phyloP scores from a whole-genome alignment of 2,113 vertebrate species.

The Laterallus jamaicensis region DNA sequence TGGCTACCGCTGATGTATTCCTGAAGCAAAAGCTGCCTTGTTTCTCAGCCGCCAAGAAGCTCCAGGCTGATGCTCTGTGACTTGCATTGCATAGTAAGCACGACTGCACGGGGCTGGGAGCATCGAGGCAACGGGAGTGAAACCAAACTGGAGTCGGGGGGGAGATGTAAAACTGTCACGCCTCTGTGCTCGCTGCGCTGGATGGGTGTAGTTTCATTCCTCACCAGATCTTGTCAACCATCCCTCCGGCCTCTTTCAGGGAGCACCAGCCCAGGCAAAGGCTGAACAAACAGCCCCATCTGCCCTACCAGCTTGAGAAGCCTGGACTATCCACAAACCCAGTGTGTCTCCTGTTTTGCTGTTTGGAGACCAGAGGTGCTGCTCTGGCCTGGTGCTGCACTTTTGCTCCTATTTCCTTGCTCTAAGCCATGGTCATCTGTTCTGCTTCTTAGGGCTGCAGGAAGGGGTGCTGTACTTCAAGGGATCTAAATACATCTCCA shows the following conservation, averaged over 20 bases:
- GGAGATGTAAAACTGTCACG: too few relatives aligned
- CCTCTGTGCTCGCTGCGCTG: not conserved
- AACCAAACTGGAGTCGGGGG: not conserved
- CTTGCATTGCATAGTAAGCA: not conserved
- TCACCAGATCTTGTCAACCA: not conserved
- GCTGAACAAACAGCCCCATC: not conserved
- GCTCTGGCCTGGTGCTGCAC: not conserved
- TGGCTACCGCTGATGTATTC: not conserved
- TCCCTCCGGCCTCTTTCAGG: not conserved
- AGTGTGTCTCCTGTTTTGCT: not conserved
- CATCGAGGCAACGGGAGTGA: accelerated
- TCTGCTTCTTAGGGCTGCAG: not conserved
- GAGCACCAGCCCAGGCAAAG: not conserved
- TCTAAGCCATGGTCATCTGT: not conserved
- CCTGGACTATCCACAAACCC: not conserved
- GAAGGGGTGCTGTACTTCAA: not conserved
- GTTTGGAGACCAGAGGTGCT: not conserved
- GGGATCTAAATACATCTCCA: not conserved
- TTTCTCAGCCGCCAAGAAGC: not conserved
- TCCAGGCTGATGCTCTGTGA: not conserved
- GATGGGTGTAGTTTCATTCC: not conserved
- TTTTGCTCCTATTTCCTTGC: not conserved
- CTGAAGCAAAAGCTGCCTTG: not conserved
- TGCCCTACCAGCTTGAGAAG: not conserved
- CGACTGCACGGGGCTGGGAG: not conserved